Base-by-base conservation (phyloP, 2,797 vertebrate genomes). In the Zalophus californianus region DNA sequence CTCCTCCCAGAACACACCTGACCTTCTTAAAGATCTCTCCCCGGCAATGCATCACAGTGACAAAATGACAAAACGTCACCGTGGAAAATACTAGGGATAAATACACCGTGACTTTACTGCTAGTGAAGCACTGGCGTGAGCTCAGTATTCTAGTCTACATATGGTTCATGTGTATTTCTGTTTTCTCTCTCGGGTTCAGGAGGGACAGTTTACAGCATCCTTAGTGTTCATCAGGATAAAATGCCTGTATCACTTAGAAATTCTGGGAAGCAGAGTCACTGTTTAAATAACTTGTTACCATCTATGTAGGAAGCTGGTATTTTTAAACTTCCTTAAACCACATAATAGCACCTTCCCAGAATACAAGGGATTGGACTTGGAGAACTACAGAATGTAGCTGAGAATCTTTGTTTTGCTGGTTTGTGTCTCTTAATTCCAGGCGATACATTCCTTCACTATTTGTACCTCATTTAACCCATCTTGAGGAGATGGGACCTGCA, bases 261-360 rank as follows among this genome's bases (percentile, higher is more conserved):
- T 97, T 97, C 96, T 95, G 85, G 77, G 92, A 96, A 97, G 87
- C 56, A 50, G 85, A 86, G 90, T 52, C 58, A 73, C 91, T 96
- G 88, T 82, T 97, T 91, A 94, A 97, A 95, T 64, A 97, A 88
- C 87, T 97, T 92, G 95, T 77, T 94, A 94, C 95, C 92, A 96
- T 77, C 90, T 79, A 91, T 21, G n/a, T 35, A 96, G 88, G 88
- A 94, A 96, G 86, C 56, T 95, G 94, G 21, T 97, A 97, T 97
- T 98, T 97, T 97, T 91, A 97, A 97, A 96, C 88, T 97, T 88
- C 73, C 68, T 96, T 84, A 94, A 98, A 89, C 96, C 97, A 96
- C 97, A 84, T 96, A 97, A 97, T 91, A 96, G 91, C 48, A 92
- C 87, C 93, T 97, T 97, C 92, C 90, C 85, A 92, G 96, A 96